These are phyloP conservation scores for Physeter macrocephalus DNA, from an alignment of 2,113 vertebrate species.

Conservation along the genomic window DNA sequence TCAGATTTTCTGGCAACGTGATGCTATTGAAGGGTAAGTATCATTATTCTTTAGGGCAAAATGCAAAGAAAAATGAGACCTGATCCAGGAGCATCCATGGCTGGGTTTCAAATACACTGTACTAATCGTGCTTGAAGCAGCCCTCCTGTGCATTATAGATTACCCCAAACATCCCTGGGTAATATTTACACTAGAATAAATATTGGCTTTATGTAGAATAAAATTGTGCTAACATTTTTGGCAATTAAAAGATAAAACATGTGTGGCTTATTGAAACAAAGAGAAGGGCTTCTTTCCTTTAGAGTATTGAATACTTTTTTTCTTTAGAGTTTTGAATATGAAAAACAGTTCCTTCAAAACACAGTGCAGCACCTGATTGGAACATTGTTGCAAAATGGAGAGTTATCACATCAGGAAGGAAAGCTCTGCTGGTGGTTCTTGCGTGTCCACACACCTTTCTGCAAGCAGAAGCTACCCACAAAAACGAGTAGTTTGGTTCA, in stretches of 20 bases:
- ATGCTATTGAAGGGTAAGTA: neutral
- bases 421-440: too few species aligned
- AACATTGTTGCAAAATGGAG: rapidly evolving
- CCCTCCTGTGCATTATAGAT: neutral
- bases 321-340: neutral
- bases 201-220: neutral
- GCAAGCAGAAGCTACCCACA: neutral
- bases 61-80: neutral
- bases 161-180: neutral
- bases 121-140: neutral
- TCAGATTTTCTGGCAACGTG: neutral
- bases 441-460: rapidly evolving
- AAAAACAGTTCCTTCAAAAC: neutral
- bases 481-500: neutral
- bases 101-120: neutral
- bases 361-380: too few species aligned
- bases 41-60: neutral
- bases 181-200: neutral
- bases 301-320: neutral
- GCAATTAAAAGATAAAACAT: slow-evolving; percentile 22
- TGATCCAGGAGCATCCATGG: rapidly evolving
- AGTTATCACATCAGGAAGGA: rapidly evolving
- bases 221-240: neutral
- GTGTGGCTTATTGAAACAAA: neutral
- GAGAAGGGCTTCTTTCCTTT: neutral